phyloP scores from a whole-genome alignment of 2,113 vertebrate genomes.

The Bufo bufo region DNA sequence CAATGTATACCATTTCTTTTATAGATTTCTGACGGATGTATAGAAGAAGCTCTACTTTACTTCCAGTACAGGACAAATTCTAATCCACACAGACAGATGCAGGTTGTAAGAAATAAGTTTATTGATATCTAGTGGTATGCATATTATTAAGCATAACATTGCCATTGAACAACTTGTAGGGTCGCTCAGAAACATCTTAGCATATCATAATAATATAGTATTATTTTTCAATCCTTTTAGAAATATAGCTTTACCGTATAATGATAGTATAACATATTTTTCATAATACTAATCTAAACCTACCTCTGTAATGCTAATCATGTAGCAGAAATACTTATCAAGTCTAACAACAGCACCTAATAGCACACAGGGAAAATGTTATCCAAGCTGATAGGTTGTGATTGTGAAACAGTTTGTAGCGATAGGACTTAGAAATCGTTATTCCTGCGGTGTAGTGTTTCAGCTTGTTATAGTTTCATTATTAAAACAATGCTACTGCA shows the following conservation, averaged over 20 bases:
- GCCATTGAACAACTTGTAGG: constrained; percentile 16
- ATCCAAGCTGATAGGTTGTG: constrained; percentile 39
- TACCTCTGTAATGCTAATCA: background rate
- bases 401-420: background rate
- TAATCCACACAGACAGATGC: constrained; percentile 6
- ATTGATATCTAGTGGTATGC: constrained; percentile 38
- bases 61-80: background rate
- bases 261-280: constrained; percentile 7
- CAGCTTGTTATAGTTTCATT: background rate
- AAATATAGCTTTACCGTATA: constrained; percentile 26
- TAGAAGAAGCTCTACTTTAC: background rate
- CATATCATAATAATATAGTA: constrained; percentile 3
- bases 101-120: constrained; percentile 32
- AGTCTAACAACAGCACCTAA: constrained; percentile 27
- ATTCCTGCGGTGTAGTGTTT: constrained; percentile 16
- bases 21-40: background rate
- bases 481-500: background rate
- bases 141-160: constrained; percentile 30
- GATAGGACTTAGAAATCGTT: background rate
- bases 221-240: background rate
- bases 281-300: background rate
- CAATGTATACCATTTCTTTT: background rate
- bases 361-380: constrained; percentile 5
- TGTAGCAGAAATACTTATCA: background rate
- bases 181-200: background rate